Conservation (phyloP, 1,140 invertebrate species). For the Schlechtendalia chinensis region DNA sequence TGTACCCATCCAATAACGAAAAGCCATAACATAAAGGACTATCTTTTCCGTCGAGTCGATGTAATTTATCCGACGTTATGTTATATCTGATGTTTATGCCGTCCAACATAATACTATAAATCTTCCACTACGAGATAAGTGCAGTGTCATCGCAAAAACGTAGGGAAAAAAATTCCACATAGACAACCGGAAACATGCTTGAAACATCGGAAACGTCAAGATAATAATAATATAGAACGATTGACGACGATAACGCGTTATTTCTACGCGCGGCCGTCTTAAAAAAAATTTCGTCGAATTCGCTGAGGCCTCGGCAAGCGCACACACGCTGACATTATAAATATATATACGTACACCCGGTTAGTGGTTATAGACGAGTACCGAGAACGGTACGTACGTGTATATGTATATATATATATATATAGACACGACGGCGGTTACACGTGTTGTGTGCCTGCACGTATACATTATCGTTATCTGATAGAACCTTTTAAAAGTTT, state of each 20-base stretch:
- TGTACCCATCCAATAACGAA: not conserved
- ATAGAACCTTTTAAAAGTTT: conserved; percentile 29
- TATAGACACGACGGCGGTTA: not conserved
- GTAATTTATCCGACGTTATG: not conserved
- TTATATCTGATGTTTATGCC: not conserved
- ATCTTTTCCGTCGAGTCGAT: not conserved
- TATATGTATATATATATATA: not conserved
- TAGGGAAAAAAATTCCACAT: not conserved
- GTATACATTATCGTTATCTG: conserved; percentile 3
- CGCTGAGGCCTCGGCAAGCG: too few species aligned
- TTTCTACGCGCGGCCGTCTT: too few species aligned
- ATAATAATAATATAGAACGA: conserved; percentile 5
- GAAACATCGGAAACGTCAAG: not conserved
- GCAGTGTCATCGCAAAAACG: conserved; percentile 21
- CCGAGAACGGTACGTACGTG: not conserved
- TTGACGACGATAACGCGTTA: too few species aligned
- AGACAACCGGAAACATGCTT: not conserved
- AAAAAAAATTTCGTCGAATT: too few species aligned
- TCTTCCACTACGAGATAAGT: conserved; percentile 18
- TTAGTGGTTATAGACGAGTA: too few species aligned
- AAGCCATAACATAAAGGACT: not conserved
- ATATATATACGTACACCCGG: too few species aligned
- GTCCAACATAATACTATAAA: too few species aligned
- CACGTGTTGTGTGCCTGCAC: not conserved
- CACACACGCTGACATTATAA: too few species aligned